Evolutionary conservation across 2,113 vertebrate genomes (phyloP), one percentile per base, ranked within the genome.

Genomic region (Lophius piscatorius): DNA sequence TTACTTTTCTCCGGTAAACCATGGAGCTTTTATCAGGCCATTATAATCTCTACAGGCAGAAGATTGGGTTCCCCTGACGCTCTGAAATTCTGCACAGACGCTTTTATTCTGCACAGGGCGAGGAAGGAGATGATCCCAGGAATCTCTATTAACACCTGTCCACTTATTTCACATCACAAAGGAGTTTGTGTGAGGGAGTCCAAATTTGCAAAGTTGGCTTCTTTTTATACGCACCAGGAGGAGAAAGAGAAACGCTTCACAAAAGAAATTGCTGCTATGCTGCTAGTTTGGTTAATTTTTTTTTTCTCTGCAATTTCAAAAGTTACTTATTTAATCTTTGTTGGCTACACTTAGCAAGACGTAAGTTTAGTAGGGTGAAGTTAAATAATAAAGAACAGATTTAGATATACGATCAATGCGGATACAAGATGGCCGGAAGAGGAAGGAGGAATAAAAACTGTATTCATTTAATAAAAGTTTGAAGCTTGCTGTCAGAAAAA

Each of bases 81-180:
- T 64, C 70, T 50, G 46, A 82, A 78, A 57, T 59, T 44, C 58
- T 13, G 31, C 65, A 81, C 82, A 64, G 12, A 57, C 38, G 83
- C 87, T 48, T 72, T 86, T 89, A 71, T 85, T 11, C 70, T 26
- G 54, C 56, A 16, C 38, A 55, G 64, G 70, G 48, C 55, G 10
- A 72, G 59, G 6, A 2, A 64, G 63, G 36, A 63, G 70, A 73
- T 74, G 70, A 84, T 78, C 79, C 81, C 79, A 54, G 33, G 73
- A 78, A 47, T 73, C 69, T 83, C 80, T 48, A 72, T 79, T 85
- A 82, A 82, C 78, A 88, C 85, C 83, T 83, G 80, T 76, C 76
- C 74, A 56, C 71, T 70, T 65, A 57, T 44, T 81, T 65, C 79
- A 63, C 70, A 46, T 66, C 74, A 84, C 83, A 81, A 84, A 71